Base-by-base conservation (phyloP, 2,797 vertebrate genomes). In the Falco columbarius region DNA sequence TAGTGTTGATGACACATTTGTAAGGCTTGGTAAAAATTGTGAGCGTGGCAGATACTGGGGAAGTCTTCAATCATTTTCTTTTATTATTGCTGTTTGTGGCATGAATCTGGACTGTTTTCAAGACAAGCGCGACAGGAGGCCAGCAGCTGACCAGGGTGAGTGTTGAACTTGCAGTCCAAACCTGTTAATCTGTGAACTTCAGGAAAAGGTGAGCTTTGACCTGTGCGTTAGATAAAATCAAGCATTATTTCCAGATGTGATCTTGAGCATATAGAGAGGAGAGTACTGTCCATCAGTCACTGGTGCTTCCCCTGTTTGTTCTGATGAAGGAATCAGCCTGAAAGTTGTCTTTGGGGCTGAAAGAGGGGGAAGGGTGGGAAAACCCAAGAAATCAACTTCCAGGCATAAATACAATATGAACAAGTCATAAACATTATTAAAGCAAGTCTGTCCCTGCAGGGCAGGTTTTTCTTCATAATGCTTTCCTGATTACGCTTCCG, bases 401-500 rank as follows among this genome's bases (percentile, higher is more conserved):
- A 97, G 94, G 94, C 96, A 86, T 83, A 96, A 95, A 95, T 95
- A 96, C 95, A 97, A 92, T 96, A 93, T 96, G 95, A 93, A 95
- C 96, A 96, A 96, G 94, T 95, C 96, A 97, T 97, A 97, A 92
- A 98, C 96, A 90, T 97, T 98, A 97, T 97, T 93, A 97, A 89
- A 95, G 93, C 95, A 96, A 97, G 96, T 95, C 95, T 97, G 21
- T 97, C 97, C 97, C 97, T 97, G 96, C 95, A 93, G 97, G 96
- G 96, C 94, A 98, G 97, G 96, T 97, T 98, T 98, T 96, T 92
- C 86, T 97, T 97, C 98, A 97, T 96, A 97, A 97, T 96, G 92
- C 96, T 97, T 97, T 97, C 97, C 95, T 98, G 97, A 98, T 97
- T 97, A 96, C 27, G 85, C 96, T 97, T 98, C 98, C 97, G 83